A percentile compares a stretch with the other conserved stretches of the same genome.
phyloP scores from a whole-genome alignment of 2,113 vertebrate genomes.

The Anas platyrhynchos region DNA sequence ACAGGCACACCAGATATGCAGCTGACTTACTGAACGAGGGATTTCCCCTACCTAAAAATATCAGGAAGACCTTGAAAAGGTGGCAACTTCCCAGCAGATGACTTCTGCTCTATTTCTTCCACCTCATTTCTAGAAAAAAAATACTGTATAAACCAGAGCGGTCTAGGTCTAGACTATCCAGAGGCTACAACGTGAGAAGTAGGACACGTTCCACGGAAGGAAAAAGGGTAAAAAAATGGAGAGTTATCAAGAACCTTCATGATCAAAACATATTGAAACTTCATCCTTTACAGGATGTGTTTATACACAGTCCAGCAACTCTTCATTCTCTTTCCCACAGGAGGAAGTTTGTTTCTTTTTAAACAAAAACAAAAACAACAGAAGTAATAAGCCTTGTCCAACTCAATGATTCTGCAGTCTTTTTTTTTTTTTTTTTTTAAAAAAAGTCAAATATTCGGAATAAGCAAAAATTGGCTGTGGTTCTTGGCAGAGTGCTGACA shows the following conservation, averaged over 20 bases:
- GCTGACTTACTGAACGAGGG: neutral
- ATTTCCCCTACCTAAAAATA: neutral
- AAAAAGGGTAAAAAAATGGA: rapidly evolving
- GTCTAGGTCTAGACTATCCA: neutral
- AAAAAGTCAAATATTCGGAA: neutral
- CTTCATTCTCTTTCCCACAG: neutral
- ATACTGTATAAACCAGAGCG: neutral
- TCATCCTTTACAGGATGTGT: neutral
- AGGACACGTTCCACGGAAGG: rapidly evolving
- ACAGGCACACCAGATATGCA: rapidly evolving
- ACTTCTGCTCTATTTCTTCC: rapidly evolving
- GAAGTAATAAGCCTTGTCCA: neutral
- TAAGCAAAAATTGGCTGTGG: neutral
- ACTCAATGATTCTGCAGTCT: neutral
- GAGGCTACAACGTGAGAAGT: neutral
- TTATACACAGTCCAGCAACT: neutral
- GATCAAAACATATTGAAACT: neutral
- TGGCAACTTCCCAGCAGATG: neutral
- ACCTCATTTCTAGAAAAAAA: neutral
- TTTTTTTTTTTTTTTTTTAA: neutral
- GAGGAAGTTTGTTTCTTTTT: neutral
- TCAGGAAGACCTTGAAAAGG: neutral
- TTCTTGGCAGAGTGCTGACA: neutral
- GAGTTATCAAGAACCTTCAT: too few relatives aligned
- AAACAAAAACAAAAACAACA: neutral